A percentile compares a stretch with the other conserved stretches of the same genome.
These are phyloP conservation scores for Bemisia tabaci DNA, from an alignment of 1,140 invertebrate genomes.

Conservation along the genomic window DNA sequence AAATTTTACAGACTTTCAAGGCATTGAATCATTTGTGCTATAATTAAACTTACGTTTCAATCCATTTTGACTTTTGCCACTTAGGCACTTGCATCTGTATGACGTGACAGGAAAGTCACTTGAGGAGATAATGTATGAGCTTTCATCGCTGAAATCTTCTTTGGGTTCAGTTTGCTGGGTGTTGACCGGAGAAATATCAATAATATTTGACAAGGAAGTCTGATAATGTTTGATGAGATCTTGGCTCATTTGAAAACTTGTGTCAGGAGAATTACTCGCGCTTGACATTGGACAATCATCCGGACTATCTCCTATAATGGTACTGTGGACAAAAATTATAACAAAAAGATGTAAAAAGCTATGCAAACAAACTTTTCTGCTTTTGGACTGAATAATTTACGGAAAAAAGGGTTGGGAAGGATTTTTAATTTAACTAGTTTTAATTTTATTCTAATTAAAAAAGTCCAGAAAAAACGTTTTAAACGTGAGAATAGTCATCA, in stretches of 20 bases:
- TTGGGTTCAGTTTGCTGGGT: not conserved
- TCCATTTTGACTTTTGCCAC: too few species aligned
- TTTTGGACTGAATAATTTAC: not conserved
- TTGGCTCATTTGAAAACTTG: not conserved
- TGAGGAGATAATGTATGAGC: not conserved
- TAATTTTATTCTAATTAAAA: too few species aligned
- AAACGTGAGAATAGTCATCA: too few species aligned
- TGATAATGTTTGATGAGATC: not conserved
- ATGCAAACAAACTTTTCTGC: not conserved
- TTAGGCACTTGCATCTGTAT: not conserved
- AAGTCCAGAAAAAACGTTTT: too few species aligned
- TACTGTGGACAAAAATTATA: conserved; percentile 13
- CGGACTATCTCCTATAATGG: conserved; percentile 18
- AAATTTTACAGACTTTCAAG: too few species aligned
- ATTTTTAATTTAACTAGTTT: too few species aligned
- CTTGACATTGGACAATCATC: conserved; percentile 16
- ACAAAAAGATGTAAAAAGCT: not conserved
- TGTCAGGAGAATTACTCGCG: conserved; percentile 11
- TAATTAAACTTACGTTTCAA: too few species aligned
- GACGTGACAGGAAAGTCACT: not conserved
- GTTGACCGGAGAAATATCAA: not conserved
- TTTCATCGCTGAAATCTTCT: not conserved
- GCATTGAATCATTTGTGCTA: too few species aligned
- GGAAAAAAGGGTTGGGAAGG: too few species aligned
- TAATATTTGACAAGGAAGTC: not conserved